Percentiles rank a stretch among this genome's conserved stretches.
These are phyloP conservation scores for Apostichopus californicus DNA, from an alignment of 35 echinoderm and acorn worm species.

Conservation along the genomic window DNA sequence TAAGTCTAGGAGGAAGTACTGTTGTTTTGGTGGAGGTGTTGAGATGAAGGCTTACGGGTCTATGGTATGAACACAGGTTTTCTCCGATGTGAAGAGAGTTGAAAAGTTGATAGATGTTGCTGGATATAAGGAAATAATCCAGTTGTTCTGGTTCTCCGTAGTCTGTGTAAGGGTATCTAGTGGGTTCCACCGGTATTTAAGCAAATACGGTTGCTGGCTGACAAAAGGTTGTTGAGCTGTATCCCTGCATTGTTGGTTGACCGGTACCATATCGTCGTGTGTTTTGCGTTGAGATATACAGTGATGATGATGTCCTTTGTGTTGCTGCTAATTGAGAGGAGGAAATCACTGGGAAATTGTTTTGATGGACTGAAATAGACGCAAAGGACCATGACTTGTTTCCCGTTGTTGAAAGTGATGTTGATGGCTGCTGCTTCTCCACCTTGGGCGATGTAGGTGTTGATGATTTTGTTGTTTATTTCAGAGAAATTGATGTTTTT, in stretches of 20 bases:
- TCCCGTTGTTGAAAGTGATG: background rate
- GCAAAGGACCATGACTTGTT: no score
- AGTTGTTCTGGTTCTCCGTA: background rate
- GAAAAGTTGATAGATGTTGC: background rate
- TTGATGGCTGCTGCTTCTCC: background rate
- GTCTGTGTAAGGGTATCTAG: background rate
- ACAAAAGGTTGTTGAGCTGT: background rate
- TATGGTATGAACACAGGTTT: background rate
- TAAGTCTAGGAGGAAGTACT: no score
- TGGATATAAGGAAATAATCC: slow-evolving; percentile 8
- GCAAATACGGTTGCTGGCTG: background rate
- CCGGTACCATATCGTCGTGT: background rate
- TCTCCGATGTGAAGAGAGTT: background rate
- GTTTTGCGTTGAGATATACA: slow-evolving; percentile 6
- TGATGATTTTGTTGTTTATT: background rate
- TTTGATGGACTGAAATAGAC: no score
- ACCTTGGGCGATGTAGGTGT: background rate
- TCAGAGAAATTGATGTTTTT: background rate
- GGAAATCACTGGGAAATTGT: no score
- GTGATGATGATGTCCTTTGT: background rate
- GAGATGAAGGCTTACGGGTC: background rate
- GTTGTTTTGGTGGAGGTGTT: background rate
- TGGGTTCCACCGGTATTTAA: background rate
- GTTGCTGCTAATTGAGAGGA: no score
- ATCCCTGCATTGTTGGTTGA: background rate